Evolutionary conservation across 2,797 vertebrate species (phyloP).

Genomic region (Sebastiscus albofasciatus): DNA sequence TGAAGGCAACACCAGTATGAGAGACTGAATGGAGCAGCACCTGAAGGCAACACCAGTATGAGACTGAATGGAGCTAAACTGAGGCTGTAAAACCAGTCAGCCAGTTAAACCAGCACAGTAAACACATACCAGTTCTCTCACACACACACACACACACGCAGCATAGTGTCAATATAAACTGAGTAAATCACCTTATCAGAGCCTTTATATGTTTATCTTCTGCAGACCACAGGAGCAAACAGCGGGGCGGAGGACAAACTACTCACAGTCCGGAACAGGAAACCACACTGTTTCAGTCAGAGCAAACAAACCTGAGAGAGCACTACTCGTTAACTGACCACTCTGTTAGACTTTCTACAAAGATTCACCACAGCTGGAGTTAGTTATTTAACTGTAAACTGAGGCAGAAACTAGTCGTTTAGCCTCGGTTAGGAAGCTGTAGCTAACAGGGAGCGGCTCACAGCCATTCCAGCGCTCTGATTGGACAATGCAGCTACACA

Average conservation of each 20-base stretch:
- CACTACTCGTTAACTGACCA: no score
- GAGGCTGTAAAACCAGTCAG: neutral
- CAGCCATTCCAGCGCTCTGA: neutral
- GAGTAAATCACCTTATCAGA: conserved; percentile 3
- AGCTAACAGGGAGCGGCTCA: conserved; percentile 18
- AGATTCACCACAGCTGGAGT: neutral
- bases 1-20: no score
- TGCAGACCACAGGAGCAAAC: neutral
- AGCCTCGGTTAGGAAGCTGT: neutral
- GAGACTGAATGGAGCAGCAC: no score
- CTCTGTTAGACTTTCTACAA: neutral
- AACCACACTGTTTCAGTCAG: neutral
- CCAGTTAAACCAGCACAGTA: neutral
- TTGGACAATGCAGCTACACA: neutral
- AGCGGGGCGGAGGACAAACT: neutral
- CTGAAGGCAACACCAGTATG: neutral
- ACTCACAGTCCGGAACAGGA: conserved; percentile 6
- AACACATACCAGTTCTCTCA: neutral
- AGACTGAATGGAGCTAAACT: neutral
- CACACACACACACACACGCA: neutral
- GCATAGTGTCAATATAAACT: neutral
- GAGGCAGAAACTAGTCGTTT: accelerated
- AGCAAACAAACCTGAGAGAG: neutral
- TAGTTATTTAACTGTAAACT: accelerated
- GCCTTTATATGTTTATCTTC: neutral